Base-by-base conservation (phyloP, 2,888 invertebrate species). In the Cosmia trapezina region DNA sequence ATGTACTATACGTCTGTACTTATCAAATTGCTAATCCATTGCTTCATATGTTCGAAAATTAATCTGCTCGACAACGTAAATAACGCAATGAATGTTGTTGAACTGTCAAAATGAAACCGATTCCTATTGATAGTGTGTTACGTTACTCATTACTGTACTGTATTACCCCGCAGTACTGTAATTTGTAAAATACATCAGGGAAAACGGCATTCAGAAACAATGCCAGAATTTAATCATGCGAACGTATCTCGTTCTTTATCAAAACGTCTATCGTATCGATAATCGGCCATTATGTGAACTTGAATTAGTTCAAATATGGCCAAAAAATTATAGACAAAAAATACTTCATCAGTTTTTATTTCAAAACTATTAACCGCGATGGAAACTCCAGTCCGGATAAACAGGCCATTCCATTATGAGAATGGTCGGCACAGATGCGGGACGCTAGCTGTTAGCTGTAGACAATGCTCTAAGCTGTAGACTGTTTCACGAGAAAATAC, bases 371-470 rank as follows among this genome's bases (percentile, higher is more conserved):
- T 83, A 81, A 83, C 68, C 62, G 69, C 66, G 62, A 68, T 71
- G 73, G 76, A 77, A 73, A 57, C 70, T 73, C 75, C 69, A 70
- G 74, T 73, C 78, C 80, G 87, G 87, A 91, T 92, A 92, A 93
- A 90, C 90, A 91, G 90, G 88, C 91, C 88, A 91, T 93, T 90
- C 89, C 90, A 92, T 93, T 93, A 92, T 87, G 88, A 87, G 89
- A 90, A 90, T 87, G 87, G 89, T 81, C 79, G 86, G 77, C 88
- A 85, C 89, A 89, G 89, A 90, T 91, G 89, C 81, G 89, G 86
- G 86, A 6, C 37, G 6, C 37, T 28, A 3, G 6, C 37, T n/a
- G n/a, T n/a, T n/a, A n/a, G n/a, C n/a, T n/a, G n/a, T n/a, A n/a
- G n/a, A n/a, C n/a, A n/a, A n/a, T n/a, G n/a, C n/a, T n/a, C n/a